Conservation (phyloP, 2,113 vertebrate genomes). For the Crotalus viridis region DNA sequence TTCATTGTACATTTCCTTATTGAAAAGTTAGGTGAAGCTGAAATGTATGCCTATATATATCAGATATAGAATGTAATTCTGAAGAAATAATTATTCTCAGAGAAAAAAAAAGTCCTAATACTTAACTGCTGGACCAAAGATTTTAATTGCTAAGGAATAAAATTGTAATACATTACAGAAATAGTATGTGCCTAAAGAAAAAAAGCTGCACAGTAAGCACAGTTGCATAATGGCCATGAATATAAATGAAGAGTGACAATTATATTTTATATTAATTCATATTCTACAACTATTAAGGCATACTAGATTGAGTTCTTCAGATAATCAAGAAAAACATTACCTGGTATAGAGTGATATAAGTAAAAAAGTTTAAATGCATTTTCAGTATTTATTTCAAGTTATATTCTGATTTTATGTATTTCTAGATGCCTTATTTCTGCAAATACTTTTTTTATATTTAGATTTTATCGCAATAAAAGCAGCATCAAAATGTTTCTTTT, state of each 20-base stretch:
- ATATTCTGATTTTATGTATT: not conserved
- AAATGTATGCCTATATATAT: not conserved
- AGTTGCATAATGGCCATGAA: not conserved
- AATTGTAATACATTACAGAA: not conserved
- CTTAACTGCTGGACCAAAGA: not conserved
- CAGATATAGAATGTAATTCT: not conserved
- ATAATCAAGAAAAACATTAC: not conserved
- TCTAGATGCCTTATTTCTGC: not conserved
- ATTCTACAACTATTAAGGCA: not conserved
- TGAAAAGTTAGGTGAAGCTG: not conserved
- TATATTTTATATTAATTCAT: not conserved
- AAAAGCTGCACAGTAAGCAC: not conserved
- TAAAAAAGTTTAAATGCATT: not conserved
- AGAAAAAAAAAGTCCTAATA: not conserved
- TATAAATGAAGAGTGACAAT: constrained; percentile 12
- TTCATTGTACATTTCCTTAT: not conserved
- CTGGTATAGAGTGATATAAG: not conserved
- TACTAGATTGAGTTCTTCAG: not conserved
- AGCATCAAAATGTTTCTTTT: not conserved
- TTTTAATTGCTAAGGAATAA: not conserved
- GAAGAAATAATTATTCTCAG: not conserved
- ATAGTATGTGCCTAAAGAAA: not conserved
- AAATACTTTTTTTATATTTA: not conserved
- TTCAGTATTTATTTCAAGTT: not conserved
- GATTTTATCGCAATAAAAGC: not conserved